These are phyloP conservation scores for Petrolisthes manimaculis DNA, from an alignment of 2,888 invertebrate genomes.

Conservation along the genomic window DNA sequence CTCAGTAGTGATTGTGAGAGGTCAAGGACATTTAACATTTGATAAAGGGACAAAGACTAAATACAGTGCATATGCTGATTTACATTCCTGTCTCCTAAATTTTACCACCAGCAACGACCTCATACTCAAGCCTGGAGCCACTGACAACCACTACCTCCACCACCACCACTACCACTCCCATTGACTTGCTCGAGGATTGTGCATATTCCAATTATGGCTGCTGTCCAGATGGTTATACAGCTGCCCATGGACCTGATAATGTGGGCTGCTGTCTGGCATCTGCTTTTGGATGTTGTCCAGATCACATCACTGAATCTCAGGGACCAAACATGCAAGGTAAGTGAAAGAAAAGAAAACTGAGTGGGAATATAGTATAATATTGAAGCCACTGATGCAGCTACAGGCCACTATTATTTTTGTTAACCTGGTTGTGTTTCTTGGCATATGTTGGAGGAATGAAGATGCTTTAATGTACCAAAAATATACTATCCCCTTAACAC, in stretches of 20 bases:
- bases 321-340: conserved; percentile 79
- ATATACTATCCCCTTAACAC: too few relatives aligned
- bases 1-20: too few relatives aligned
- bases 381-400: too few relatives aligned
- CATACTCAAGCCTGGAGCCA: background rate
- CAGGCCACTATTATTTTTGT: too few relatives aligned
- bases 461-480: too few relatives aligned
- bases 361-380: too few relatives aligned
- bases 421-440: too few relatives aligned
- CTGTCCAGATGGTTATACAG: conserved; percentile 67
- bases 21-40: too few relatives aligned
- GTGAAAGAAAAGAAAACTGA: background rate
- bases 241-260: conserved; percentile 78
- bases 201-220: conserved; percentile 67
- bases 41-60: background rate
- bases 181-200: conserved; percentile 61
- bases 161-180: conserved; percentile 27
- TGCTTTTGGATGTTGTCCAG: conserved; percentile 87
- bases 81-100: background rate
- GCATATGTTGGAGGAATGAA: too few relatives aligned
- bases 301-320: conserved; percentile 82
- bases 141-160: conserved; percentile 1
- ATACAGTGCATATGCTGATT: background rate
- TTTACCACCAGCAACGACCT: background rate
- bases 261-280: conserved; percentile 85